Base-by-base conservation (phyloP, 2,888 invertebrate genomes). In the Theretra japonica region DNA sequence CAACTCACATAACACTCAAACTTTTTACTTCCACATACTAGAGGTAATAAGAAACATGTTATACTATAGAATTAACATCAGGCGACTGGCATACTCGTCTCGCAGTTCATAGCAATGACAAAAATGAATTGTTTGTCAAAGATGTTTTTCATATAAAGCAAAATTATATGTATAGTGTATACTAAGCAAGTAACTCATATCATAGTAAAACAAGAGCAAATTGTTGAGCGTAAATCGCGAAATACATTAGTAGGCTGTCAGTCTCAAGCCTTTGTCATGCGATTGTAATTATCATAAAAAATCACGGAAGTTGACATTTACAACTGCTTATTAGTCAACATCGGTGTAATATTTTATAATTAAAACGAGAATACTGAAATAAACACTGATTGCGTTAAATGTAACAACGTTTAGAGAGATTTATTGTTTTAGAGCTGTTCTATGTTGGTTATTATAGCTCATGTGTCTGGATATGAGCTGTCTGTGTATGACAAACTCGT, bases 241-340 rank as follows among this genome's bases (percentile, higher is more conserved):
- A 53, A 62, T 62, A 70, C 50, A 30, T 53, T 53, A 50, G 21
- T 41, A 30, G 53, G 50, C 30, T 53, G 60, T 60, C 70, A 70
- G 76, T 73, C 73, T 73, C 71, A 73, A 70, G 77, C 70, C 80
- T 83, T 82, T 83, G 80, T 81, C 75, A 70, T 76, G 75, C 71
- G 69, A 76, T 71, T 72, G 72, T 79, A 80, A 79, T 81, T 79
- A 77, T 73, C 72, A 76, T 81, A 79, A 83, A 84, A 83, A 82
- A 83, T 76, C 82, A 77, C 83, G 85, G 85, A 83, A 84, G 82
- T 81, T 76, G 74, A 77, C 82, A 80, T 80, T 80, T 78, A 79
- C 78, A 79, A 75, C 73, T 74, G 60, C 73, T 74, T 75, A 71
- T 76, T 76, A 73, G 76, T 73, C 74, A 73, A 79, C 77, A 78